Conservation (phyloP, 2,888 invertebrate genomes). For the Incurvaria masculella region DNA sequence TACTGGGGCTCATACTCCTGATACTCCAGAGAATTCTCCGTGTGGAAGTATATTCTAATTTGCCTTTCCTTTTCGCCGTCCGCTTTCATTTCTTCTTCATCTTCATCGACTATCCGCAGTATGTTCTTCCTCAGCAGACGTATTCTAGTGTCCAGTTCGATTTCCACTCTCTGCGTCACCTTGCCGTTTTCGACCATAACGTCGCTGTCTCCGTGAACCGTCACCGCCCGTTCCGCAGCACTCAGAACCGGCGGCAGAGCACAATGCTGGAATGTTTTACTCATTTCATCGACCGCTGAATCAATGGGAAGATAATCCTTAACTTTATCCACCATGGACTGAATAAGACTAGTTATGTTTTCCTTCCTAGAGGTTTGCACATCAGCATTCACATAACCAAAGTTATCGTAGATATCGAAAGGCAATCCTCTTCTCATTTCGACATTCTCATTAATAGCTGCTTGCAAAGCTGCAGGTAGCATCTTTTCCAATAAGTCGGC, state of each 20-base stretch:
- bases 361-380: slow-evolving; percentile 38
- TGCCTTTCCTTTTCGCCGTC: too few relatives aligned
- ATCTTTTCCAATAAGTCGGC: slow-evolving; percentile 83
- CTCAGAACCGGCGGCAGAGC: slow-evolving; percentile 81
- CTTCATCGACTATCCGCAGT: slow-evolving; percentile 63
- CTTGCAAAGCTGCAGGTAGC: slow-evolving; percentile 70
- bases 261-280: slow-evolving; percentile 79
- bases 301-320: slow-evolving; percentile 65
- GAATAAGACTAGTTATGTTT: slow-evolving; percentile 51
- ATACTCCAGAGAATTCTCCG: slow-evolving; percentile 83
- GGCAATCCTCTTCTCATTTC: slow-evolving; percentile 79
- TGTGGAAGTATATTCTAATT: slow-evolving; percentile 74
- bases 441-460: slow-evolving; percentile 66
- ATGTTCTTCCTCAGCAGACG: slow-evolving; percentile 57
- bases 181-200: slow-evolving; percentile 59
- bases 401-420: slow-evolving; percentile 67
- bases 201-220: slow-evolving; percentile 71
- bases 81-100: slow-evolving; percentile 33
- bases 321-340: slow-evolving; percentile 56
- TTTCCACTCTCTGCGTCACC: slow-evolving; percentile 62
- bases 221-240: slow-evolving; percentile 63
- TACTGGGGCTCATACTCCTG: slow-evolving; percentile 76
- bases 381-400: slow-evolving; percentile 68
- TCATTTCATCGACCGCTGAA: slow-evolving; percentile 82
- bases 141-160: slow-evolving; percentile 62